phyloP scores from a whole-genome alignment of 2,888 invertebrate species.

The Cremastinae sp. region DNA sequence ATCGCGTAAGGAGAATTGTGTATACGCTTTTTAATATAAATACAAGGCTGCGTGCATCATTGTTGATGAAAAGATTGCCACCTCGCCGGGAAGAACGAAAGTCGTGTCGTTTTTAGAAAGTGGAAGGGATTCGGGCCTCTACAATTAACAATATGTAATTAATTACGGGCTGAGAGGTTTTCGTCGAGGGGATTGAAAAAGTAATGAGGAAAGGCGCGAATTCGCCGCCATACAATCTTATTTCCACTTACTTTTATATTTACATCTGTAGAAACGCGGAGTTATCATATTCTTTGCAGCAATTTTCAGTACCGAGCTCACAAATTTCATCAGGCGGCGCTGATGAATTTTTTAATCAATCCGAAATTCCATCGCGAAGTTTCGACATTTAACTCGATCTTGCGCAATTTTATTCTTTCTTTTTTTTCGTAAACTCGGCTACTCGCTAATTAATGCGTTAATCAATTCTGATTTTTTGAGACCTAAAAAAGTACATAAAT shows the following conservation, averaged over 20 bases:
- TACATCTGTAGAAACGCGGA: neutral
- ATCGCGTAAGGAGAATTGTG: conserved; percentile 55
- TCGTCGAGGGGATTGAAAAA: neutral
- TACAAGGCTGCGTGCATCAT: conserved; percentile 35
- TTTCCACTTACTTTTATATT: neutral
- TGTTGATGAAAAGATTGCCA: conserved; percentile 61
- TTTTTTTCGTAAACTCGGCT: too few relatives aligned
- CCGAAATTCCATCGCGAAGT: too few relatives aligned
- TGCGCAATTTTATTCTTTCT: too few relatives aligned
- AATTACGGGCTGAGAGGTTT: conserved; percentile 18
- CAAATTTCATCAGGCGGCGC: too few relatives aligned
- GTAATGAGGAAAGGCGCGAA: conserved; percentile 1
- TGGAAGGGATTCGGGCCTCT: conserved; percentile 39
- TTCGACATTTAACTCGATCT: too few relatives aligned
- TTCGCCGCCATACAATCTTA: neutral
- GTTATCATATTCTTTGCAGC: too few relatives aligned
- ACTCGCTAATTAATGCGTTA: too few relatives aligned
- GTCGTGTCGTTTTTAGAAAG: conserved; percentile 59
- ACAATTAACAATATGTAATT: conserved; percentile 36
- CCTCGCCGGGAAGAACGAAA: conserved; percentile 59
- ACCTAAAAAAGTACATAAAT: too few relatives aligned
- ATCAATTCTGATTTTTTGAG: too few relatives aligned
- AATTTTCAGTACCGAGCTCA: too few relatives aligned
- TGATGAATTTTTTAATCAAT: too few relatives aligned
- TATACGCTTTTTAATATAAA: conserved; percentile 16